Evolutionary conservation across 2,888 invertebrate species (phyloP).

Genomic region (Oasisia sp.): DNA sequence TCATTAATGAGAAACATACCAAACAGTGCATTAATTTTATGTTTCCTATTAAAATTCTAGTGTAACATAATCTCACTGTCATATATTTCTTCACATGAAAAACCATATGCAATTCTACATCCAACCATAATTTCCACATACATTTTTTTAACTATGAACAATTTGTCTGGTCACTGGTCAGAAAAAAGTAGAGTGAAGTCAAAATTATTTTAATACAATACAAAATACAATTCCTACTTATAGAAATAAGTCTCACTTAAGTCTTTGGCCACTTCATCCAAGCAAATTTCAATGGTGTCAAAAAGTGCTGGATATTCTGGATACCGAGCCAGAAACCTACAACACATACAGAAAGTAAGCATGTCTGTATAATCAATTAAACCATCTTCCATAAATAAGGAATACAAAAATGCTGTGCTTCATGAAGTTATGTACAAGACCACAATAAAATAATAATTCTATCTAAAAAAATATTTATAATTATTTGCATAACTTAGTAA

Average conservation of each 20-base stretch:
- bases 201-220: too few species aligned
- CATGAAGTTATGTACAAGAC: neutral
- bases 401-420: neutral
- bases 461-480: too few species aligned
- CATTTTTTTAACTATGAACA: too few species aligned
- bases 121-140: too few species aligned
- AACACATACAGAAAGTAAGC: neutral
- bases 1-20: neutral
- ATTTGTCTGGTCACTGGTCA: too few species aligned
- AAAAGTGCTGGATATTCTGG: conserved; percentile 61
- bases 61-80: too few species aligned
- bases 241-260: conserved; percentile 63
- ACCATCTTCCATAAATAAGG: neutral
- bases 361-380: neutral
- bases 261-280: conserved; percentile 74
- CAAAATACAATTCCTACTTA: neutral
- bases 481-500: neutral
- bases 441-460: too few species aligned
- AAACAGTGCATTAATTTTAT: conserved; percentile 19
- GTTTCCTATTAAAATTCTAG: conserved; percentile 25
- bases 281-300: conserved; percentile 70
- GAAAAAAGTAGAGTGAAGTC: too few species aligned
- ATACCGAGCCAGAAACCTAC: conserved; percentile 53
- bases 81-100: too few species aligned
- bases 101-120: too few species aligned